Percentiles rank a stretch among this genome's conserved stretches.
These are phyloP conservation scores for Pedionomus torquatus DNA, from an alignment of 2,113 vertebrate species.

Conservation along the genomic window DNA sequence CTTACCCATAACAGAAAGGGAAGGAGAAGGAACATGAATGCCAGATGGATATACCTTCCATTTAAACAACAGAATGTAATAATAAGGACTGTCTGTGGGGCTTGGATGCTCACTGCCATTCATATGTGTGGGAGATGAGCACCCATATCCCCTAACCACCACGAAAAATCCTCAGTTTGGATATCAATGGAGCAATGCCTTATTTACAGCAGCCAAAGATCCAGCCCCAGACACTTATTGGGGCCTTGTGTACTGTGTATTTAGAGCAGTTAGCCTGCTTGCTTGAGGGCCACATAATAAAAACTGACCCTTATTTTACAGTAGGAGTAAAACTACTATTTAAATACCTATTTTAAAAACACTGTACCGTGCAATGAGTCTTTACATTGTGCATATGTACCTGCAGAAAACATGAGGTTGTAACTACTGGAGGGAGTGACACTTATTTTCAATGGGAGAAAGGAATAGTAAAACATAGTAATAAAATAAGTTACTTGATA, in stretches of 20 bases:
- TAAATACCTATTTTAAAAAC: slow-evolving; percentile 61
- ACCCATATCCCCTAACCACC: slow-evolving; percentile 60
- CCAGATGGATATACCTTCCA: slow-evolving; percentile 47
- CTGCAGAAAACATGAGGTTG: slow-evolving; percentile 66
- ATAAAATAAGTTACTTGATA: slow-evolving; percentile 63
- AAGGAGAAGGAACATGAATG: slow-evolving; percentile 24
- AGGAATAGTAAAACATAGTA: slow-evolving; percentile 61
- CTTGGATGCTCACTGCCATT: slow-evolving; percentile 34
- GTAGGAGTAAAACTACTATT: slow-evolving; percentile 62
- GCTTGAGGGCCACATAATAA: slow-evolving; percentile 43
- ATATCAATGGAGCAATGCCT: slow-evolving; percentile 55
- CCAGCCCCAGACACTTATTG: slow-evolving; percentile 36
- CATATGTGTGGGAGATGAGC: slow-evolving; percentile 14
- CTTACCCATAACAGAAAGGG: slow-evolving; percentile 19
- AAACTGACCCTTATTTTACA: slow-evolving; percentile 59
- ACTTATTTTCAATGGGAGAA: slow-evolving; percentile 50
- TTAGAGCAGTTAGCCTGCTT: slow-evolving; percentile 65
- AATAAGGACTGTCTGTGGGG: slow-evolving; percentile 9
- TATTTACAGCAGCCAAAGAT: slow-evolving; percentile 65
- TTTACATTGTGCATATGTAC: slow-evolving; percentile 73
- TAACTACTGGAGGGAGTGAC: slow-evolving; percentile 63
- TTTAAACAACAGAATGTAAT: slow-evolving; percentile 39
- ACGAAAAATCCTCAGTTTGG: slow-evolving; percentile 13
- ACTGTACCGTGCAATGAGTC: slow-evolving; percentile 70
- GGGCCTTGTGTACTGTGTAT: slow-evolving; percentile 59